Evolutionary conservation across 2,797 vertebrate species (phyloP), one percentile per base, ranked within the genome.

Genomic region (Macrochelys suwanniensis): DNA sequence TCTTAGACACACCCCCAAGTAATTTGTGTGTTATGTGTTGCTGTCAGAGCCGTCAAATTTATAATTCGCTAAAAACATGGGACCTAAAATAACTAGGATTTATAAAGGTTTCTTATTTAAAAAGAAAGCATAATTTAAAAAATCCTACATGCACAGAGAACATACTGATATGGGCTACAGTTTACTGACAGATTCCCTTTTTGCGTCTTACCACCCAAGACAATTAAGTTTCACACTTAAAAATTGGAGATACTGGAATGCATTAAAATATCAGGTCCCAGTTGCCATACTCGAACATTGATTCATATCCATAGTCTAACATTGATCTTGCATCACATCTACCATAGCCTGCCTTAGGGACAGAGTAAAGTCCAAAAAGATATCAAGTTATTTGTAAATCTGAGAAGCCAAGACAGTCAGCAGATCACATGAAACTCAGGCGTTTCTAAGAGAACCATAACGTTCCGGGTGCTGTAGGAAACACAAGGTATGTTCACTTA

Each of bases 271-370:
- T 49, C 85, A 83, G 0, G 2, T 11, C 53, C 89, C 51, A 54
- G 81, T 80, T 0, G 15, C 6, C 89, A 57, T 1, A 31, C 2
- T 61, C 28, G 11, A 31, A 83, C 31, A 31, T 4, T 50, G 28
- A 50, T 17, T n/a, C 28, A 16, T 2, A 28, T 4, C 82, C 0
- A 3, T 0, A 74, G 82, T 4, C 53, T 5, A 9, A 9, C 47
- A 11, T 2, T 2, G 61, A 57, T 2, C 71, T 11, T 49, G 42
- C 33, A 5, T 3, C 2, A 0, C 1, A 51, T 0, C 61, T 53
- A 2, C 71, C 0, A 57, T 0, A 0, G 9, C 80, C 49, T 57
- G 77, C 56, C 84, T 68, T 51, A 0, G 0, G 51, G 5, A 50
- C 42, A 81, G 85, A 33, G 33, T 12, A 0, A 2, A 0, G 12